Base-by-base conservation (phyloP, 1,140 invertebrate genomes). In the Cydia pomonella region DNA sequence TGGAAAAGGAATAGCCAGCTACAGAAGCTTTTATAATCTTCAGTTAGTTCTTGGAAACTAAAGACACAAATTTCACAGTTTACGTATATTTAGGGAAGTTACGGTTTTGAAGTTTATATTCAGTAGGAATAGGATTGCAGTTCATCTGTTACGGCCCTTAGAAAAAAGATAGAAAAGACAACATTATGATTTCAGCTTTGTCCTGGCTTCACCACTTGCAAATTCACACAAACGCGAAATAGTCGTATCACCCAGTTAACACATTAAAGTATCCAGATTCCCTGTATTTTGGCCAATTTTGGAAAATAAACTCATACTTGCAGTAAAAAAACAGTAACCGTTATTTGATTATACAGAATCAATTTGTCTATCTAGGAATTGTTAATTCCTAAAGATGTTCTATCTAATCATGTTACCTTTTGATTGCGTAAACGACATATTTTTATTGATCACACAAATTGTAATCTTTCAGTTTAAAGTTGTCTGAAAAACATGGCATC, bases 261-360 rank as follows among this genome's bases (percentile, higher is more conserved):
- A 47, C 72, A 41, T 69, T 69, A 73, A 69, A 69, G 64, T 69
- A 69, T 69, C 64, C 64, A 41, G 29, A 21, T 33, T 33, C 64
- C 64, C 9, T 69, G 29, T 69, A 12, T 23, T 7, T 69, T 18
- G n/a, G 29, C 4, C 64, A 69, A 69, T 33, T 69, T 69, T 69
- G n/a, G 6, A 69, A 69, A 69, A 21, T 33, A 18, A 66, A 66
- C 25, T n/a, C n/a, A n/a, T n/a, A n/a, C n/a, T n/a, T n/a, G n/a
- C n/a, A n/a, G n/a, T n/a, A n/a, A n/a, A n/a, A n/a, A n/a, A n/a
- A n/a, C n/a, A n/a, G n/a, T n/a, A n/a, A n/a, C n/a, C n/a, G n/a
- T n/a, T n/a, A n/a, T n/a, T n/a, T n/a, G n/a, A n/a, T n/a, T n/a
- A n/a, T n/a, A n/a, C n/a, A n/a, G n/a, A n/a, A n/a, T n/a, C n/a